Conservation (phyloP, 2,113 vertebrate species). For the Sminthopsis crassicaudata region DNA sequence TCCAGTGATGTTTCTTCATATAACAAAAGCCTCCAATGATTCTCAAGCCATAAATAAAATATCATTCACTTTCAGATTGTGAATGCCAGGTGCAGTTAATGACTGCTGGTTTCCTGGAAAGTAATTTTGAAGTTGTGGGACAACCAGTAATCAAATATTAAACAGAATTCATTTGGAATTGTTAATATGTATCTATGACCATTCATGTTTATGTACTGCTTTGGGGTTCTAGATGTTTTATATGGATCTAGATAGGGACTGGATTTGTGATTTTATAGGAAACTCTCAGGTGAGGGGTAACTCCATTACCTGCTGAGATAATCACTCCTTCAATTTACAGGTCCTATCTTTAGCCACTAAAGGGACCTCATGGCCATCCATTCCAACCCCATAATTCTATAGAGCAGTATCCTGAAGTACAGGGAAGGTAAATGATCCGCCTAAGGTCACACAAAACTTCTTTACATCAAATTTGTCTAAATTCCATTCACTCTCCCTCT, state of each 20-base stretch:
- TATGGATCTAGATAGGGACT: background rate
- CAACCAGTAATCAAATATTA: accelerated
- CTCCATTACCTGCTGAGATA: too few species aligned
- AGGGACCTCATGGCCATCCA: too few species aligned
- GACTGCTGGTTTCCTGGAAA: background rate
- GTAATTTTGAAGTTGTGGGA: background rate
- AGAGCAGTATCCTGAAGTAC: background rate
- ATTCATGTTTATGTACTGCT: background rate
- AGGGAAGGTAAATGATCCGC: background rate
- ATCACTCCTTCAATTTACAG: too few species aligned
- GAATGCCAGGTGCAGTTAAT: background rate
- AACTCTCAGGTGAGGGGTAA: background rate
- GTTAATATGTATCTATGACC: background rate
- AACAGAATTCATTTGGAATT: background rate
- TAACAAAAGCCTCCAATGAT: background rate
- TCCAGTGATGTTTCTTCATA: background rate
- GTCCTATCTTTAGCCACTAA: too few species aligned
- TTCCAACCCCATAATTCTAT: too few species aligned
- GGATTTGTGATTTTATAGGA: background rate
- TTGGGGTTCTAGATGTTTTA: background rate
- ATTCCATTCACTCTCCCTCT: background rate
- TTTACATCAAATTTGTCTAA: background rate
- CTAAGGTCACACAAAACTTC: background rate
- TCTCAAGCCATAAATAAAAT: background rate
- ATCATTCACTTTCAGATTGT: background rate